Evolutionary conservation across 2,113 vertebrate species (phyloP).

Genomic region (Poeciliopsis retropinna): DNA sequence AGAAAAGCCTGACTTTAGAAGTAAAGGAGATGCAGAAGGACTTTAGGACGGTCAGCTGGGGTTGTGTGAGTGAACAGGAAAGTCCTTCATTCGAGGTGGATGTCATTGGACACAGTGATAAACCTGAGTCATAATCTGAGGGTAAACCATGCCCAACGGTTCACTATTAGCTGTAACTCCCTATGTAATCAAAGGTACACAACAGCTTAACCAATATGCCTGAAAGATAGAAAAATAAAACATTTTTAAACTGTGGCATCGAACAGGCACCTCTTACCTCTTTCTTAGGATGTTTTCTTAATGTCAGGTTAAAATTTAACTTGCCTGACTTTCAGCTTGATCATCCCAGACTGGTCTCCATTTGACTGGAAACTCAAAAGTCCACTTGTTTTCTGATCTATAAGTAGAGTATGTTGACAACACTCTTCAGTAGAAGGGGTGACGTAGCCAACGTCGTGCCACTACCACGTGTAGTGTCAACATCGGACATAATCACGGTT

Average conservation of each 20-base stretch:
- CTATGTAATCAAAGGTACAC: slow-evolving; percentile 12
- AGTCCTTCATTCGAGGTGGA: slow-evolving; percentile 61
- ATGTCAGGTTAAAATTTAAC: no score
- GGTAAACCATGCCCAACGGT: slow-evolving; percentile 43
- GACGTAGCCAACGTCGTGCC: no score
- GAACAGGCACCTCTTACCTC: background rate
- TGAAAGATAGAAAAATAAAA: slow-evolving; percentile 11
- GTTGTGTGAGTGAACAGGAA: slow-evolving; percentile 34
- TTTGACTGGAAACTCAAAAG: background rate
- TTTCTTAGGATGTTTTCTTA: background rate
- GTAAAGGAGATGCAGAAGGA: slow-evolving; percentile 17
- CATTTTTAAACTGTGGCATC: background rate
- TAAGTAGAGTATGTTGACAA: background rate
- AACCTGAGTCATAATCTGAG: slow-evolving; percentile 63
- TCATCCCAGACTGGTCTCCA: background rate
- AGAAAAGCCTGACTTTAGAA: slow-evolving; percentile 44
- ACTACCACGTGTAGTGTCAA: no score
- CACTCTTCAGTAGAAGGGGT: background rate
- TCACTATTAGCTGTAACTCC: slow-evolving; percentile 41
- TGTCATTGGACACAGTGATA: slow-evolving; percentile 53
- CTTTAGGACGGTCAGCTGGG: slow-evolving; percentile 58
- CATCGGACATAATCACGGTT: no score
- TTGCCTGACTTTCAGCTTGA: no score
- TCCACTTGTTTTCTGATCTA: background rate
- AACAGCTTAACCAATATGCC: background rate